Evolutionary conservation across 2,797 vertebrate species (phyloP).

Genomic region (Scolopax bukidnonensis): DNA sequence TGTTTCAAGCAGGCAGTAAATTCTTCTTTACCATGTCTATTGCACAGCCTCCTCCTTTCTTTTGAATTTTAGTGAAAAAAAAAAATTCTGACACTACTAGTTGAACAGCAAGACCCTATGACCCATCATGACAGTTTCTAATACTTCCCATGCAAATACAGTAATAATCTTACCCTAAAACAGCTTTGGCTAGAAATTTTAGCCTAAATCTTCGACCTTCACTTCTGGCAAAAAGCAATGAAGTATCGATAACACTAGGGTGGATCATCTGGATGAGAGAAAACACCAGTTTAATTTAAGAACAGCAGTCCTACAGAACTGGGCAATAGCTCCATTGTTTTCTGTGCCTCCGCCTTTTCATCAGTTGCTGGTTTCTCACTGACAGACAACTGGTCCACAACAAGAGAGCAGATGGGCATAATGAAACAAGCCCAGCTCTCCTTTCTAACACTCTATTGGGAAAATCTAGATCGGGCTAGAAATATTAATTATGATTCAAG

Average conservation of each 20-base stretch:
- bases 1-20: background rate
- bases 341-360: background rate
- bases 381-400: background rate
- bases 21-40: background rate
- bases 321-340: background rate
- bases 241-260: conserved; percentile 89
- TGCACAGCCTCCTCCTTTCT: background rate
- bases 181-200: conserved; percentile 84
- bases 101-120: background rate
- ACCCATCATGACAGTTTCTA: background rate
- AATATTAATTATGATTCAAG: background rate
- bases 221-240: conserved; percentile 85
- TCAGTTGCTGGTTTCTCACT: background rate
- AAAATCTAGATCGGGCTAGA: background rate
- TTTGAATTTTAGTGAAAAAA: background rate
- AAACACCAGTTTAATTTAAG: background rate
- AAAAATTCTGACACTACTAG: background rate
- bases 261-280: conserved; percentile 85
- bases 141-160: background rate
- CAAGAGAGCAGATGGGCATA: background rate
- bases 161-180: conserved; percentile 85
- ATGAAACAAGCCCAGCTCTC: background rate
- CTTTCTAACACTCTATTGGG: background rate
- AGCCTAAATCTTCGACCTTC: conserved; percentile 86
- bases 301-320: background rate